These are phyloP conservation scores for Eidolon dupreanum DNA, from an alignment of 2,797 vertebrate genomes.

Conservation along the genomic window DNA sequence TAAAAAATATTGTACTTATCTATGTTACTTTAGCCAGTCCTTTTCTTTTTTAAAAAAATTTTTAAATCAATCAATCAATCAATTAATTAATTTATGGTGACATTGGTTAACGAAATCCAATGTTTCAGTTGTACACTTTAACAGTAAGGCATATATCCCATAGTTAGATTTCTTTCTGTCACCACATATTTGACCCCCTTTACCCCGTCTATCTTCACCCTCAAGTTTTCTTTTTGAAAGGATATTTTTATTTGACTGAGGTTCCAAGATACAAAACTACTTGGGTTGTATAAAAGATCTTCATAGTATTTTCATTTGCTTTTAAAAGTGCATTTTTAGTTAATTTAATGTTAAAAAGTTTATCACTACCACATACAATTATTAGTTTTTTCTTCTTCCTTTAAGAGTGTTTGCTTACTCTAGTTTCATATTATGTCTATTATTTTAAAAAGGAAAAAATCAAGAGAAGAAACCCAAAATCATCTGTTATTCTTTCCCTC, in stretches of 20 bases:
- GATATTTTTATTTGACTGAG: slow-evolving; percentile 23
- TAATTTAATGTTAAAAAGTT: not conserved
- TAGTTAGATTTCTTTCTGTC: too few species aligned
- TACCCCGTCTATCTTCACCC: too few species aligned
- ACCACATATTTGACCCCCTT: too few species aligned
- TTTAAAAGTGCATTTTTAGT: slow-evolving; percentile 33
- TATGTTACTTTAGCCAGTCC: not conserved
- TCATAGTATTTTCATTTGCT: slow-evolving; percentile 14
- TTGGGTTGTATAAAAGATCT: not conserved
- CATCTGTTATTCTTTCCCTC: not conserved
- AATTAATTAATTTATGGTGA: too few species aligned
- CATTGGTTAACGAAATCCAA: too few species aligned
- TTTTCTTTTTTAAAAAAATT: slow-evolving; percentile 35
- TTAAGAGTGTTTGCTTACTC: not conserved
- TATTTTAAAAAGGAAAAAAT: slow-evolving; percentile 36
- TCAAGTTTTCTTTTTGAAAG: slow-evolving; percentile 33
- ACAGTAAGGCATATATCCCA: too few species aligned
- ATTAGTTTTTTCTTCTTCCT: not conserved
- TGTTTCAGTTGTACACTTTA: too few species aligned
- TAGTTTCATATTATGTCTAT: not conserved
- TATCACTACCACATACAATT: not conserved
- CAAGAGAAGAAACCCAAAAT: not conserved
- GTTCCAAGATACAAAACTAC: not conserved
- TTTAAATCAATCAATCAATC: not conserved
- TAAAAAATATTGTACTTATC: not conserved